Conservation (phyloP, 2,888 invertebrate genomes). For the Himalopsyche kuldschensis region DNA sequence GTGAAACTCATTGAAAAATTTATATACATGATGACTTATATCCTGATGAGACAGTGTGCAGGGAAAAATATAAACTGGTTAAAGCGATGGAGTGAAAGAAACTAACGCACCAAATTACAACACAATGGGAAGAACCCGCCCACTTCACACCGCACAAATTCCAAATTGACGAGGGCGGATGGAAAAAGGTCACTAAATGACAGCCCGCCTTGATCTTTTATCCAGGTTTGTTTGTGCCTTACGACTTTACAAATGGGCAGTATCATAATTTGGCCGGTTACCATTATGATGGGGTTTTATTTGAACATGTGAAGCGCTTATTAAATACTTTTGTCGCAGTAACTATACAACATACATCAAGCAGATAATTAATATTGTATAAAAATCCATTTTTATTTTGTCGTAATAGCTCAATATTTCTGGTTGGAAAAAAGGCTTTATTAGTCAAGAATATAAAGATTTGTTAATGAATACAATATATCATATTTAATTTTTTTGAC, state of each 20-base stretch:
- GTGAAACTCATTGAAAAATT: no score
- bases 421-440: no score
- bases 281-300: not conserved
- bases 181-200: slow-evolving; percentile 32
- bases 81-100: slow-evolving; percentile 26
- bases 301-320: not conserved
- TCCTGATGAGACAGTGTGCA: not conserved
- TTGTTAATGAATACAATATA: no score
- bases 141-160: slow-evolving; percentile 32
- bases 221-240: slow-evolving; percentile 19
- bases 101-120: slow-evolving; percentile 38
- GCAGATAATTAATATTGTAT: no score
- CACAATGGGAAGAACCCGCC: slow-evolving; percentile 32
- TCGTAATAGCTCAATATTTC: no score
- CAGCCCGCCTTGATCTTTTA: slow-evolving; percentile 31
- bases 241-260: slow-evolving; percentile 16
- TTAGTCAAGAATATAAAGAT: no score
- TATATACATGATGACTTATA: not conserved
- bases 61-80: slow-evolving; percentile 20
- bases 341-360: not conserved
- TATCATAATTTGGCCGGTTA: slow-evolving; percentile 12
- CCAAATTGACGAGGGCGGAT: slow-evolving; percentile 30
- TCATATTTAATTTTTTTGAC: no score
- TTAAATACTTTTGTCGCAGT: not conserved
- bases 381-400: no score